Evolutionary conservation across 23 tunicate genomes (phyloP).

Genomic region (Phallusia fumigata): DNA sequence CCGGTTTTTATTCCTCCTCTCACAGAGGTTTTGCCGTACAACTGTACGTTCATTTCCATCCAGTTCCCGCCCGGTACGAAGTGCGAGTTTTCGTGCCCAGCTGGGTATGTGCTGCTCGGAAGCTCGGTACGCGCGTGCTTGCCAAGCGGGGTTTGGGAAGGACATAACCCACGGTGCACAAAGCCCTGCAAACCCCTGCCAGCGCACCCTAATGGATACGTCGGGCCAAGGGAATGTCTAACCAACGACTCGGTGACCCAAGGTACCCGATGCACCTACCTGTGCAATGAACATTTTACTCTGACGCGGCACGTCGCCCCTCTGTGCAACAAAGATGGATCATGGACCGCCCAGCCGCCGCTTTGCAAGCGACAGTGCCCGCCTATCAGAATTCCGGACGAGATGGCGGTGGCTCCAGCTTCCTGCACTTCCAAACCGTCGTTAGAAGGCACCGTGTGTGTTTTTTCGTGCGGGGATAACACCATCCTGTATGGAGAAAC

Average conservation of each 20-base stretch:
- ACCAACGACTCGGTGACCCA: neutral
- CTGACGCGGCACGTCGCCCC: constrained; percentile 23
- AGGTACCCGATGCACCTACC: constrained; percentile 15
- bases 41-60: neutral
- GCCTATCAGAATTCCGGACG: constrained; percentile 14
- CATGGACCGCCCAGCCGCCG: constrained; percentile 39
- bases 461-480: constrained; percentile 38
- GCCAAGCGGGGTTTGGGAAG: constrained; percentile 49
- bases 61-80: neutral
- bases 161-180: constrained; percentile 20
- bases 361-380: constrained; percentile 43
- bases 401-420: constrained; percentile 19
- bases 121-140: constrained; percentile 22
- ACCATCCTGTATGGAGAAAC: constrained; percentile 36
- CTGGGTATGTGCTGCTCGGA: constrained; percentile 29
- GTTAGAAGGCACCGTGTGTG: constrained; percentile 40
- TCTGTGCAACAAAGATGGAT: constrained; percentile 41
- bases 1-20: neutral
- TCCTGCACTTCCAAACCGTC: neutral
- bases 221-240: constrained; percentile 15
- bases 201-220: neutral
- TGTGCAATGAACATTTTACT: constrained; percentile 15
- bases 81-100: constrained; percentile 18
- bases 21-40: neutral
- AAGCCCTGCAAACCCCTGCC: constrained; percentile 36